Base-by-base conservation (phyloP, 2,797 vertebrate species). In the Coracias cyanogaster region DNA sequence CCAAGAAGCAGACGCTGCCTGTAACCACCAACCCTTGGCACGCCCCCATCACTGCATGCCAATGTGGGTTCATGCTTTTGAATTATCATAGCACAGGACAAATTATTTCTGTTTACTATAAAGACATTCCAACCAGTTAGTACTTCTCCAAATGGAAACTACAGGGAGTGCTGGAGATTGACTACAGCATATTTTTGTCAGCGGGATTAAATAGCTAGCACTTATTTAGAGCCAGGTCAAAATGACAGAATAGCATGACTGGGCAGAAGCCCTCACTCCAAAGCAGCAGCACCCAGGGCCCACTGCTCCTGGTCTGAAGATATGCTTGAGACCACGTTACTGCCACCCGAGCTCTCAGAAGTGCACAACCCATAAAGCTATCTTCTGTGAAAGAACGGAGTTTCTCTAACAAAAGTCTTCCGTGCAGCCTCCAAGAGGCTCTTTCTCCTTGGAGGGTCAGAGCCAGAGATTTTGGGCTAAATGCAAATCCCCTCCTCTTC, bases 61-160 rank as follows among this genome's bases (percentile, higher is more conserved):
- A 1, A 73, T 9, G 22, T 28, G 25, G 5, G 12, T 70, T 58
- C 66, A 19, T 71, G 61, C 49, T 76, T 72, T 43, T 39, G 25
- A 77, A 82, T 55, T 82, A 49, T 29, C 12, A 19, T 43, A 19
- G 54, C 9, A 3, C 11, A 60, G 49, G 46, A 46, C 3, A 69
- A 55, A 88, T 9, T 48, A 17, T 86, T 65, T 83, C 69, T 74
- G 45, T 67, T 87, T 41, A 22, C 37, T 61, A 55, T 39, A 45
- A 92, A 41, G 62, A 26, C 21, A 60, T 72, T 82, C 55, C 46
- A 48, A 72, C 10, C 77, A 72, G 65, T 28, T 35, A 33, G 16
- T 48, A 13, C 80, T 89, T 86, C 37, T 90, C 28, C 76, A 43
- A 70, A 91, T 78, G 79, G 24, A 92, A 96, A 77, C 28, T 70